Evolutionary conservation across 2,797 vertebrate species (phyloP), one percentile per base, ranked within the genome.

Genomic region (Malacoctenus gilli): DNA sequence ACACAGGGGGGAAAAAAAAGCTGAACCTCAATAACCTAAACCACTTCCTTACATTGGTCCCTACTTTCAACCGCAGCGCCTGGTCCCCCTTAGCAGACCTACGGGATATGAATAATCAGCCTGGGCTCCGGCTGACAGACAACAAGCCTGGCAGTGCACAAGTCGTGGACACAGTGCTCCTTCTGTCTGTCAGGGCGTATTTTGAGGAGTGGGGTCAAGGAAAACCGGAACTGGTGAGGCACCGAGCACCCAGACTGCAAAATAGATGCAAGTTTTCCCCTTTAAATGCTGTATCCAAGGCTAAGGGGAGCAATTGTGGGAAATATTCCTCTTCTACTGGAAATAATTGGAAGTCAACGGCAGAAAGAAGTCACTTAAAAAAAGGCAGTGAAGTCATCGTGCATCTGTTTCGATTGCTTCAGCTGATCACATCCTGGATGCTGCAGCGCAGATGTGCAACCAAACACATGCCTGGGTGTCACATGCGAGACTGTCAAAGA

Each of bases 1-100:
- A 89, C 75, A 68, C 56, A 21, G 59, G 82, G 59, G 58, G 78
- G 82, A 82, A 65, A 61, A 79, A 84, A 82, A 65, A 76, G 68
- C 64, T 49, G 56, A 80, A 80, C 77, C 82, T 88, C 85, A 83
- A 65, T 79, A 89, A 83, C 85, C 82, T 48, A 82, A 89, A 90
- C 88, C 88, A 89, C 88, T 90, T 92, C 91, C 90, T 90, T 84
- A 82, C 67, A 76, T 79, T 85, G 37, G 72, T 79, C 71, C 74
- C 72, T 64, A 55, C 68, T 78, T 75, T 63, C 41, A 78, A 80
- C 89, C 88, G 15, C 89, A 86, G 32, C 0, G 63, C 59, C 74
- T 57, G 66, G 59, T 68, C 59, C 69, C 59, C 57, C 77, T 59
- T 12, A 49, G 77, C 75, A 78, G 57, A 78, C 68, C 57, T 41